Conservation (phyloP, 2,888 invertebrate species). For the Thalpophila matura region DNA sequence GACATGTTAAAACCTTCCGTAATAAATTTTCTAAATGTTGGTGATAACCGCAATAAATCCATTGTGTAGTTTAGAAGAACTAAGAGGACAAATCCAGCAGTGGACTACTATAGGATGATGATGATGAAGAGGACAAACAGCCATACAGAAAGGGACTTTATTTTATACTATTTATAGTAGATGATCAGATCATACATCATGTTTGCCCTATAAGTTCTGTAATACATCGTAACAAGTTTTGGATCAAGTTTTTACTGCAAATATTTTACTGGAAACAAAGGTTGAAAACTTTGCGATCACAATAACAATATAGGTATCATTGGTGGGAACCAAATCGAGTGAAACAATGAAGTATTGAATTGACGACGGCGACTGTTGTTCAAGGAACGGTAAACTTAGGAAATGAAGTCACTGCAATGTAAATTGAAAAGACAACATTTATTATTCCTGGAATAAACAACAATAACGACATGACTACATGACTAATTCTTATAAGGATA, state of each 20-base stretch:
- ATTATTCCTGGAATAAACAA: conserved; percentile 28
- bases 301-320: conserved; percentile 41
- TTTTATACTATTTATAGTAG: no score
- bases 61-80: no score
- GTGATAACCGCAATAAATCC: no score
- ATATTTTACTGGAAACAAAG: conserved; percentile 26
- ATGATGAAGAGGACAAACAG: no score
- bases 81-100: no score
- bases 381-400: conserved; percentile 44
- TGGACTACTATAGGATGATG: no score
- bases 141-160: no score
- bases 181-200: conserved; percentile 16
- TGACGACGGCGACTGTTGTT: conserved; percentile 39
- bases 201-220: conserved; percentile 20
- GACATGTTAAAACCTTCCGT: no score
- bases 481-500: conserved; percentile 14
- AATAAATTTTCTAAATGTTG: no score
- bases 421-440: conserved; percentile 23
- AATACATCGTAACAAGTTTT: conserved; percentile 25
- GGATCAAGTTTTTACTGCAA: conserved; percentile 8
- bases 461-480: neutral
- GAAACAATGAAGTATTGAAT: conserved; percentile 59
- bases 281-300: conserved; percentile 27
- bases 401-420: conserved; percentile 32
- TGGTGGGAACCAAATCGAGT: conserved; percentile 44